These are phyloP conservation scores for Oligia latruncula DNA, from an alignment of 2,888 invertebrate genomes.

Conservation along the genomic window DNA sequence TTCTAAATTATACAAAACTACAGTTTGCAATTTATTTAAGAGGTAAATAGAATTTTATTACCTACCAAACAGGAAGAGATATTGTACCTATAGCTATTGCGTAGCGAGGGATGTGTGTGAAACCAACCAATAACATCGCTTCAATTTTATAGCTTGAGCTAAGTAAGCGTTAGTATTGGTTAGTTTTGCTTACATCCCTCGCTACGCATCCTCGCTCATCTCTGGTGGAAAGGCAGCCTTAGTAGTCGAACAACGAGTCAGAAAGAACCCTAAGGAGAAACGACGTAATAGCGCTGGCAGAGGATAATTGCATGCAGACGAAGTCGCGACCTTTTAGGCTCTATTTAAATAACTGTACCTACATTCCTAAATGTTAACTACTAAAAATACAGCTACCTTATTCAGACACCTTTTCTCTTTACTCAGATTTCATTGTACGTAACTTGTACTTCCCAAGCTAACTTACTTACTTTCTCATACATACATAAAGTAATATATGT, in stretches of 20 bases:
- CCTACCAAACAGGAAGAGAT: no score
- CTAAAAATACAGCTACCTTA: neutral
- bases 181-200: no score
- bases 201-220: no score
- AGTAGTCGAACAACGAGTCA: neutral
- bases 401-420: slow-evolving; percentile 4
- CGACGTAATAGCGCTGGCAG: neutral
- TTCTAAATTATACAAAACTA: no score
- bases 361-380: neutral
- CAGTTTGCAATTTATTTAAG: no score
- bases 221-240: neutral
- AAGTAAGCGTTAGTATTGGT: no score
- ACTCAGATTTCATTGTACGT: slow-evolving; percentile 27
- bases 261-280: neutral
- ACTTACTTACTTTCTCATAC: slow-evolving; percentile 62
- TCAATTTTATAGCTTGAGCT: no score
- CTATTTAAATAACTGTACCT: neutral
- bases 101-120: no score
- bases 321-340: neutral
- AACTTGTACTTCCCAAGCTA: slow-evolving; percentile 49
- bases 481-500: slow-evolving; percentile 38
- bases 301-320: neutral
- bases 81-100: no score
- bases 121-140: no score
- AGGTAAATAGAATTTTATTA: no score